phyloP scores from a whole-genome alignment of 2,797 vertebrate genomes.

The Periophthalmus magnuspinnatus region DNA sequence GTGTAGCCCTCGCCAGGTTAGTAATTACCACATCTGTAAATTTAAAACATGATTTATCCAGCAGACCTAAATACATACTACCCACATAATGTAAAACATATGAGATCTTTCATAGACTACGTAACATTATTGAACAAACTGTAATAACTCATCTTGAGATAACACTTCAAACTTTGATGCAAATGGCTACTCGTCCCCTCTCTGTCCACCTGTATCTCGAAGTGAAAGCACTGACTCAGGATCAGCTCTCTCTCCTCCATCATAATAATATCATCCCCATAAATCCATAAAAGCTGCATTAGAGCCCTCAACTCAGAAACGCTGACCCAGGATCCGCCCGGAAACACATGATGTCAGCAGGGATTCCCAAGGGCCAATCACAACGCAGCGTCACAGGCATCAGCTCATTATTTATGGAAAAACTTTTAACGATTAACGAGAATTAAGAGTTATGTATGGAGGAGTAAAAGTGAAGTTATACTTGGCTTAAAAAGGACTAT shows the following conservation, averaged over 20 bases:
- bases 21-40: too few relatives aligned
- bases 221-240: slow-evolving; percentile 36
- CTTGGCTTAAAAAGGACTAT: background rate
- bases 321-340: slow-evolving; percentile 23
- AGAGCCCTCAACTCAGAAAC: slow-evolving; percentile 9
- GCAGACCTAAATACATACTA: too few relatives aligned
- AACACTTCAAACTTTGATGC: background rate
- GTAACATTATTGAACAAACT: background rate
- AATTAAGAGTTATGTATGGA: background rate
- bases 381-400: background rate
- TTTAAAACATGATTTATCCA: too few relatives aligned
- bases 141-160: background rate
- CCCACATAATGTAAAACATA: background rate
- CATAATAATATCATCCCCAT: slow-evolving; percentile 26
- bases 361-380: slow-evolving; percentile 25
- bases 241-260: slow-evolving; percentile 8
- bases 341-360: slow-evolving; percentile 38
- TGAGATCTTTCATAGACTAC: background rate
- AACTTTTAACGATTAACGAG: slow-evolving; percentile 6
- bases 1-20: too few relatives aligned
- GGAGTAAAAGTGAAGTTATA: background rate
- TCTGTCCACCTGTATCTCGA: background rate
- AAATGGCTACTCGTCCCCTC: background rate
- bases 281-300: slow-evolving; percentile 27
- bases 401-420: slow-evolving; percentile 3